Evolutionary conservation across 2,888 invertebrate species (phyloP), one percentile per base, ranked within the genome.

Genomic region (Ommatoiulus sabulosus): DNA sequence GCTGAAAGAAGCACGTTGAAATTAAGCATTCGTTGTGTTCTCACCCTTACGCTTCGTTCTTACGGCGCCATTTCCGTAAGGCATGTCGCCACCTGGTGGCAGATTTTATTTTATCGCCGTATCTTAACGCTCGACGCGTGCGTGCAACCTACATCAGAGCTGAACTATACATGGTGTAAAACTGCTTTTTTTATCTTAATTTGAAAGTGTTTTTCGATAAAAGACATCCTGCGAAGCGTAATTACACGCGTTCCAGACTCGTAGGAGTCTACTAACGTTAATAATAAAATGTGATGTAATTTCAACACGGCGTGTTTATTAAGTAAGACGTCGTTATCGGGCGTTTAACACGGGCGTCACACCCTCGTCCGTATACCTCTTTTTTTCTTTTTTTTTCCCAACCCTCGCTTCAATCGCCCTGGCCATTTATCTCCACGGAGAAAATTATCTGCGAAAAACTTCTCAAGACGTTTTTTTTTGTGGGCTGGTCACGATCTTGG

Each of bases 211-310:
- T 72, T 72, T 72, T 72, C 72, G 72, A 72, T 72, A 72, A 72
- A 72, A 72, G 72, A 24, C 20, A 72, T 72, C 72, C 72, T 72
- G 72, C 72, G 72, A 20, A 20, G 72, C 24, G 72, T 72, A 72
- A 72, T 72, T 72, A 72, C 72, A 72, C 63, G 72, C 72, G 72
- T 20, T 72, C 72, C 24, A 72, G 20, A 20, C 72, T 72, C 63
- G 63, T 20, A 24, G 72, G 72, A 72, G 72, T 72, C 72, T 24
- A 20, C 72, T 72, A 20, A 72, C 24, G 24, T 72, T 72, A 72
- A 72, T 72, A 72, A 72, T 72, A 72, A 72, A 72, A 72, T 72
- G 72, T 72, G 72, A 72, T 72, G 72, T 72, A 72, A 72, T 72
- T 72, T 20, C 72, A 72, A 72, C 72, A 72, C 72, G 72, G 3